These are phyloP conservation scores for Lacerta bilineata DNA, from an alignment of 2,797 vertebrate genomes.

Conservation along the genomic window DNA sequence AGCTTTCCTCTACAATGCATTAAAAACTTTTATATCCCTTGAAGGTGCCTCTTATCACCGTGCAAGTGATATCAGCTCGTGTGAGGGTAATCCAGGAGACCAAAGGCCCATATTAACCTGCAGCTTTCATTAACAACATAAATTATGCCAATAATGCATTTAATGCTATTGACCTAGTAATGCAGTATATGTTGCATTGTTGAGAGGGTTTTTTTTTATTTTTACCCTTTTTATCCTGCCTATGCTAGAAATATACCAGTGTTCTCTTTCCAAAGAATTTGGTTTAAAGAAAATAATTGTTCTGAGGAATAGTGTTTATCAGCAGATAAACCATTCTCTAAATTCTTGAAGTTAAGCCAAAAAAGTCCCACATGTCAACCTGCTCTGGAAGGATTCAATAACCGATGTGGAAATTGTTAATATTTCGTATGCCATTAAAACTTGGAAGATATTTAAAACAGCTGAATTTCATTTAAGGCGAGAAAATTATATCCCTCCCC, in stretches of 20 bases:
- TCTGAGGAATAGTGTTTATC: conserved; percentile 46
- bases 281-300: conserved; percentile 1
- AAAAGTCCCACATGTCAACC: neutral
- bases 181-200: neutral
- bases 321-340: conserved; percentile 26
- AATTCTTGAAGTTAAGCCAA: conserved; percentile 27
- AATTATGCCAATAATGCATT: neutral
- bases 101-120: neutral
- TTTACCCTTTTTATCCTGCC: conserved; percentile 24
- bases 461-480: neutral
- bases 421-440: neutral
- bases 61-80: neutral
- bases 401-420: conserved; percentile 6
- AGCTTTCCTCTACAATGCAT: no score
- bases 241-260: neutral
- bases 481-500: neutral
- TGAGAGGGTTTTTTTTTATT: neutral
- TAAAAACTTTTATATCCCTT: no score
- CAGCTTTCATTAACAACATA: neutral
- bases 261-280: neutral
- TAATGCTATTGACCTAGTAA: neutral
- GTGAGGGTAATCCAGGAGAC: neutral
- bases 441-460: conserved; percentile 30
- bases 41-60: neutral
- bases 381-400: conserved; percentile 6